Percentiles rank a stretch among this genome's conserved stretches.
Conservation (phyloP, 2,888 invertebrate species). For the Agrenia bidenticulata region DNA sequence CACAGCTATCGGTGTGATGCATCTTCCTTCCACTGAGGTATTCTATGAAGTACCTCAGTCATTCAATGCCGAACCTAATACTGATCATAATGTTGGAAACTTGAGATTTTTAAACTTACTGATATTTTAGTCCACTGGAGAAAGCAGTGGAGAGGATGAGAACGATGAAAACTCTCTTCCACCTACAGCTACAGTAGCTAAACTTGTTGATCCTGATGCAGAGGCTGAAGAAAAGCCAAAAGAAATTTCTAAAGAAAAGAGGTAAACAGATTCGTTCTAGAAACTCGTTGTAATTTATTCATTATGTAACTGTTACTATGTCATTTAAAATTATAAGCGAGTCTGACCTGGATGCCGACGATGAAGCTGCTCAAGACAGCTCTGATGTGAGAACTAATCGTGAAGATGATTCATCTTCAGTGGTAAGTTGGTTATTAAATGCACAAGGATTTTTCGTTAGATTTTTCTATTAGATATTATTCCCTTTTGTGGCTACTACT, state of each 20-base stretch:
- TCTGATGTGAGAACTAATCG: conserved; percentile 25
- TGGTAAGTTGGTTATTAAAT: conserved; percentile 3
- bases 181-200: conserved; percentile 57
- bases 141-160: conserved; percentile 63
- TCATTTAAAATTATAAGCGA: conserved; percentile 57
- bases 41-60: not conserved
- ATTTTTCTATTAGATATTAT: no score
- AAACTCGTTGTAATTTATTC: conserved; percentile 3
- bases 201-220: conserved; percentile 31
- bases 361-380: conserved; percentile 59
- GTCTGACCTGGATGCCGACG: conserved; percentile 64
- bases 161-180: conserved; percentile 58
- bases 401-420: conserved; percentile 16
- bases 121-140: conserved; percentile 61
- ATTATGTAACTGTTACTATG: not conserved
- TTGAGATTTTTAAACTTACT: no score
- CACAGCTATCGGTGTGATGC: conserved; percentile 61
- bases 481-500: not conserved
- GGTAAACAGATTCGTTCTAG: not conserved
- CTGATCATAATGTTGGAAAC: no score
- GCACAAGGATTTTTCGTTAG: not conserved
- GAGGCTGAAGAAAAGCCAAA: conserved; percentile 44
- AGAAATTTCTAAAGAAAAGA: conserved; percentile 7
- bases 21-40: conserved; percentile 64
- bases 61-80: conserved; percentile 15